These are phyloP conservation scores for Nephotettix cincticeps DNA, from an alignment of 1,140 invertebrate genomes.

Conservation along the genomic window DNA sequence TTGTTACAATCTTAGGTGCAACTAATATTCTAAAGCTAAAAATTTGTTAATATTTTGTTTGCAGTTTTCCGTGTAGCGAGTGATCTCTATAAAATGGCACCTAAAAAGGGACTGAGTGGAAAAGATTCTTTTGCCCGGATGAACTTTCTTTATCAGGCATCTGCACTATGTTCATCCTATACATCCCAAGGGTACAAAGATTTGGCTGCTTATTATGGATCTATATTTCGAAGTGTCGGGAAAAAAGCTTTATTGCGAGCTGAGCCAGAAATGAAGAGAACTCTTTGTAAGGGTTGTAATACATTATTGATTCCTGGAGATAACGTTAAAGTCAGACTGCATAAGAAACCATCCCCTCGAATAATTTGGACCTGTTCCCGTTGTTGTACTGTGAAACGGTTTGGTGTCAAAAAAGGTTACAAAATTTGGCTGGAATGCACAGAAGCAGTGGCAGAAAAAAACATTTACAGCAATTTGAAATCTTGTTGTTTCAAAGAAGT, in stretches of 20 bases:
- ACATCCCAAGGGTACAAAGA: not conserved
- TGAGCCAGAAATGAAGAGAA: slow-evolving; percentile 39
- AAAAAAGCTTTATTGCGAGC: slow-evolving; percentile 35
- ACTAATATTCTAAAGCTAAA: too few species aligned
- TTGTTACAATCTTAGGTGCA: too few species aligned
- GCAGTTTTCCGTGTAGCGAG: too few species aligned
- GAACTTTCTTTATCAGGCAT: slow-evolving; percentile 38
- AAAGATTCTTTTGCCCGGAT: slow-evolving; percentile 35
- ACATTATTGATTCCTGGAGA: slow-evolving; percentile 38
- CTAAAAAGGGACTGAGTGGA: slow-evolving; percentile 31
- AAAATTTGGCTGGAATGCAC: slow-evolving; percentile 11
- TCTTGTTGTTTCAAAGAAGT: too few species aligned
- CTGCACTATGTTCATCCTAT: slow-evolving; percentile 24
- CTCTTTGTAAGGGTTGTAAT: slow-evolving; percentile 40
- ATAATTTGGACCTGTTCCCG: slow-evolving; percentile 37
- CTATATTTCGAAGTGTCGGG: slow-evolving; percentile 31
- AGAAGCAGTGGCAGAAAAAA: slow-evolving; percentile 14
- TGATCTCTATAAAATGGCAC: slow-evolving; percentile 20
- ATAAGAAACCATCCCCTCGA: slow-evolving; percentile 35
- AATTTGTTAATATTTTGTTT: too few species aligned
- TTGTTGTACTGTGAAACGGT: slow-evolving; percentile 31
- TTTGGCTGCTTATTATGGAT: slow-evolving; percentile 35
- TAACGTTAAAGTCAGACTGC: slow-evolving; percentile 36
- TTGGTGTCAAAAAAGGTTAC: slow-evolving; percentile 24
- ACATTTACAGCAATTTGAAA: not conserved